A percentile compares a stretch with the other conserved stretches of the same genome.
phyloP scores from a whole-genome alignment of 2,113 vertebrate genomes.

The Patagioenas fasciata region DNA sequence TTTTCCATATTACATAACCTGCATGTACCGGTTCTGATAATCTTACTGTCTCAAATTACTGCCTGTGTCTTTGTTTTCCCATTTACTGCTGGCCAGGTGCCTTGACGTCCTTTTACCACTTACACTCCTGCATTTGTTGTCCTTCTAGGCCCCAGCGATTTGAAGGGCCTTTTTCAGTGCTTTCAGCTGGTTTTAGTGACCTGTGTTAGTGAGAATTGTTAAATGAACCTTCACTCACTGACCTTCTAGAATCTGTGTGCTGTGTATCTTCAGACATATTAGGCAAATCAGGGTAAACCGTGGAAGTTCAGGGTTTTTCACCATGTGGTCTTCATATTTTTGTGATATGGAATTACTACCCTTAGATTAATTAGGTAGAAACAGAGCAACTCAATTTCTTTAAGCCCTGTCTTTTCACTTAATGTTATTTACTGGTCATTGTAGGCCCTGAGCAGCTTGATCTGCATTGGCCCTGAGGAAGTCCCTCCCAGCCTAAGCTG shows the following conservation, averaged over 20 bases:
- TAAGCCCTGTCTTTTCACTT: not conserved
- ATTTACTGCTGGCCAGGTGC: not conserved
- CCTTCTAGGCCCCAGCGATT: not conserved
- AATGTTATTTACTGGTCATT: not conserved
- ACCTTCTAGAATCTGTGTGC: not conserved
- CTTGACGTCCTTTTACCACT: not conserved
- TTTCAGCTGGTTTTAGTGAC: not conserved
- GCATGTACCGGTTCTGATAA: not conserved
- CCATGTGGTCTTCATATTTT: not conserved
- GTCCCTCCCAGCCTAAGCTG: not conserved
- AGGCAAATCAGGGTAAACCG: not conserved
- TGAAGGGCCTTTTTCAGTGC: not conserved
- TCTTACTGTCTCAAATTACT: not conserved
- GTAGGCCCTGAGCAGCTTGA: not conserved
- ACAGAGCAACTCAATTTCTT: not conserved
- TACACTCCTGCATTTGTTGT: not conserved
- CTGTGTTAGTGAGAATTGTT: not conserved
- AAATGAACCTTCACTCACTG: not conserved
- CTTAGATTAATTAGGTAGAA: not conserved
- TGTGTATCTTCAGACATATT: not conserved
- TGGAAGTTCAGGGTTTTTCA: not conserved
- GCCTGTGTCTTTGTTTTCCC: not conserved
- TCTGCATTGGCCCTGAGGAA: not conserved
- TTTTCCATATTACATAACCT: not conserved
- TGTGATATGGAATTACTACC: fast-evolving